Base-by-base conservation (phyloP, 2,888 invertebrate genomes). In the Rhamnusium bicolor region DNA sequence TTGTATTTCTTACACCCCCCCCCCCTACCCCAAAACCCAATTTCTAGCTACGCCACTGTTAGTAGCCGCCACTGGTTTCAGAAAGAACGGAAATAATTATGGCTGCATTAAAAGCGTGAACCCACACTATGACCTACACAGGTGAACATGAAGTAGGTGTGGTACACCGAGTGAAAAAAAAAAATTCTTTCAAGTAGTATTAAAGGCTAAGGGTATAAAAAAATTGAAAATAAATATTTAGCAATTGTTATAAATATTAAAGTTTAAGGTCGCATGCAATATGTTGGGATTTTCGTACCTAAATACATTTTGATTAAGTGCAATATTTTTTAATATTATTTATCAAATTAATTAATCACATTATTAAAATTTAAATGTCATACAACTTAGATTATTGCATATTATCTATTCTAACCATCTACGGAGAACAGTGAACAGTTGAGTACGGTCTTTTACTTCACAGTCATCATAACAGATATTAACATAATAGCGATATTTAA, bases 71-170 rank as follows among this genome's bases (percentile, higher is more conserved):
- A 32, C 29, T 29, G 58, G 18, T 49, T 24, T 14, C 10, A 62
- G 18, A 47, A 49, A 49, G 14, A 54, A 29, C 65, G 65, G 65
- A 65, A 65, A 65, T 53, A 53, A 65, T 32, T 32, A 65, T 32
- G 29, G 7, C n/a, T 14, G 16, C 32, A 32, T 53, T 63, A 53
- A 65, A 54, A 18, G 12, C 7, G 24, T 29, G 49, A 49, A 49
- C 65, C 65, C 32, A 65, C 65, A 29, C 53, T 54, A 53, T 65
- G 65, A 65, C 65, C 51, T 65, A 65, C 51, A 53, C 51, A 65
- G 65, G 65, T 65, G 53, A 65, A 65, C 65, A 65, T 49, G 54
- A 49, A 6, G 47, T 65, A 21, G 65, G 65, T 65, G 65, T 53
- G 65, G 65, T 21, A 16, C 18, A 5, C 21, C 19, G 19, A 29